phyloP scores from a whole-genome alignment of 2,797 vertebrate genomes.

The Cuculus canorus region DNA sequence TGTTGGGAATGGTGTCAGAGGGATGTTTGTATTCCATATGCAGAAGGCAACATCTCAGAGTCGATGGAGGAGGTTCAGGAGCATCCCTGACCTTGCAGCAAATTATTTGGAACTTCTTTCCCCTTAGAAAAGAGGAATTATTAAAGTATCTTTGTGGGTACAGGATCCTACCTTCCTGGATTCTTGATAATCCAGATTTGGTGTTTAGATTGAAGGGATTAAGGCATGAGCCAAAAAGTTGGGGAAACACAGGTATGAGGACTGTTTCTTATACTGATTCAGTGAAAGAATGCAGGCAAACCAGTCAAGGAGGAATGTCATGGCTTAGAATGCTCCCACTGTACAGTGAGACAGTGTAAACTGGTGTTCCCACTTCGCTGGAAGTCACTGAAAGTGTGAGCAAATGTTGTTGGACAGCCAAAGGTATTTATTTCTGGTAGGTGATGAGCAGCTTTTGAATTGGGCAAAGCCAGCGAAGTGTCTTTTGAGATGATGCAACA shows the following conservation, averaged over 20 bases:
- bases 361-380: not conserved
- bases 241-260: not conserved
- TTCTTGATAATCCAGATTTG: not conserved
- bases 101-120: not conserved
- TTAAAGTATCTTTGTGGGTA: not conserved
- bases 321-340: not conserved
- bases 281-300: not conserved
- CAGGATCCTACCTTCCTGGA: not conserved
- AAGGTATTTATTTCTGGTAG: not conserved
- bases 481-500: not conserved
- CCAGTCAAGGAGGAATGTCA: not conserved
- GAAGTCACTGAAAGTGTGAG: not conserved
- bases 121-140: not conserved
- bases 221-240: not conserved
- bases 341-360: not conserved
- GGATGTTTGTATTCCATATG: fast-evolving
- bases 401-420: not conserved
- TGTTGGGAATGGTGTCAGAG: not conserved
- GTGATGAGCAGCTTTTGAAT: not conserved
- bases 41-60: fast-evolving
- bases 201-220: not conserved
- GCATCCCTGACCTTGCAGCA: not conserved
- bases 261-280: not conserved
- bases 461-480: not conserved
- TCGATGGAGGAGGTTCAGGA: not conserved